A percentile compares a stretch with the other conserved stretches of the same genome.
phyloP scores from a whole-genome alignment of 2,888 invertebrate species.

The Trissoscelio sp. region DNA sequence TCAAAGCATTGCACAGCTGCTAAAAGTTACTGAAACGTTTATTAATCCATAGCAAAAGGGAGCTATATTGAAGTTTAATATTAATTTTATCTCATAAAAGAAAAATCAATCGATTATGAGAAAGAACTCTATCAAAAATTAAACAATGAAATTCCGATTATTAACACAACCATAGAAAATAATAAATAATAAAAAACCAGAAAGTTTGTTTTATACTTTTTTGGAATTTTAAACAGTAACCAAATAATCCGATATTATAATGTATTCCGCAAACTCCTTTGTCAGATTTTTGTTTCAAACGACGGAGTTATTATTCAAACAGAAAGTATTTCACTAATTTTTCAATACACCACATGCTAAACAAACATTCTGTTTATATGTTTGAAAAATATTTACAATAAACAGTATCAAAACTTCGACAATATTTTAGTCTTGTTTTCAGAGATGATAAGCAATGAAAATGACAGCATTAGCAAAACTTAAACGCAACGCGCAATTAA shows the following conservation, averaged over 20 bases:
- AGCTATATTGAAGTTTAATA: too few relatives aligned
- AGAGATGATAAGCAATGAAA: too few relatives aligned
- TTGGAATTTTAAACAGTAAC: not conserved
- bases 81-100: too few relatives aligned
- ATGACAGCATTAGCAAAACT: not conserved
- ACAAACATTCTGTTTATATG: not conserved
- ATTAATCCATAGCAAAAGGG: not conserved
- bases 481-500: too few relatives aligned
- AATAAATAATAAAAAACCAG: not conserved
- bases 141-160: too few relatives aligned
- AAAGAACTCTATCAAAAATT: too few relatives aligned
- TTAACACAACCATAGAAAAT: too few relatives aligned
- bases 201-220: not conserved
- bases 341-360: not conserved
- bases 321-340: conserved; percentile 6
- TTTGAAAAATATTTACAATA: not conserved
- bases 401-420: not conserved
- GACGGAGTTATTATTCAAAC: not conserved
- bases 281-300: not conserved
- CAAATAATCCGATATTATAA: conserved; percentile 1
- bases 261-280: not conserved
- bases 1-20: not conserved
- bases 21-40: not conserved
- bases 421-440: too few relatives aligned
- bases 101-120: too few relatives aligned